Percentiles rank a stretch among this genome's conserved stretches.
Evolutionary conservation across 1,140 invertebrate species (phyloP).

Genomic region (Apocrypta bakeri): DNA sequence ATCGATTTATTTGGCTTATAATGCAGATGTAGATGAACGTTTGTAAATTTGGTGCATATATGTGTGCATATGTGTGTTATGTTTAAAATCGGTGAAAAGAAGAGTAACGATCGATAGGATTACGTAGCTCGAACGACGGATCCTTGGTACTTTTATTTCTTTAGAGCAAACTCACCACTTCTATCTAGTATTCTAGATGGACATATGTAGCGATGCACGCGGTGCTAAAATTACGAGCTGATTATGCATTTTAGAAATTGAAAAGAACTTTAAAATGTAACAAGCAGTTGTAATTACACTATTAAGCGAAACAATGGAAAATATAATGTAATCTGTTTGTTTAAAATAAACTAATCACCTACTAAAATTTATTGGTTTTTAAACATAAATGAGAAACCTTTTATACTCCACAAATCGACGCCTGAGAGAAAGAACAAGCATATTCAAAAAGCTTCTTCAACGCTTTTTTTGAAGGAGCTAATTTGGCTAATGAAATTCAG

Average conservation of each 20-base stretch:
- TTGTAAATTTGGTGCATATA: too few species aligned
- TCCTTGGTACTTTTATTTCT: conserved; percentile 4
- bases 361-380: too few species aligned
- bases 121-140: conserved; percentile 12
- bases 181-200: conserved; percentile 23
- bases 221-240: conserved; percentile 45
- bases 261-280: conserved; percentile 57
- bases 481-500: too few species aligned
- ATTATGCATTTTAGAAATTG: conserved; percentile 46
- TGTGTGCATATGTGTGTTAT: neutral
- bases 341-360: conserved; percentile 66
- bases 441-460: too few species aligned
- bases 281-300: conserved; percentile 56
- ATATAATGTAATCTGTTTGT: conserved; percentile 64
- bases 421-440: too few species aligned
- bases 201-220: conserved; percentile 40
- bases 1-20: too few species aligned
- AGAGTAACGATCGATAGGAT: neutral
- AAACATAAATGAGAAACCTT: too few species aligned
- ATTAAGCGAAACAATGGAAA: conserved; percentile 57
- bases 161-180: conserved; percentile 39
- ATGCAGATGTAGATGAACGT: neutral
- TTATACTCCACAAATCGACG: too few species aligned
- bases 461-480: too few species aligned
- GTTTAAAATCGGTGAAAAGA: neutral